Base-by-base conservation (phyloP, 2,113 vertebrate genomes). In the Cettia cetti region DNA sequence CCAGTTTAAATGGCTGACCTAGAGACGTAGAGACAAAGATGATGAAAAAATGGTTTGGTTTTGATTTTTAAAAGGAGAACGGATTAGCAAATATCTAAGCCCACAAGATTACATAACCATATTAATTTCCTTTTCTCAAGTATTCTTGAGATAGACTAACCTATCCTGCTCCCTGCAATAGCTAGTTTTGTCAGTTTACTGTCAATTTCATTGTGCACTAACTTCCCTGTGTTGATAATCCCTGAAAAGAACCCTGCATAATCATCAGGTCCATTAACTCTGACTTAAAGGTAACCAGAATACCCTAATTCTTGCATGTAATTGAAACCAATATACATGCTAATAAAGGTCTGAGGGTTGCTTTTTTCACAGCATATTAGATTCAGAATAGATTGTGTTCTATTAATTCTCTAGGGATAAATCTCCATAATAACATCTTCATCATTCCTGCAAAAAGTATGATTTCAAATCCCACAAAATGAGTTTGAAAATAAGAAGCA, bases 1-100 rank as follows among this genome's bases (percentile, higher is more conserved):
- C 99, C 96, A 99, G 95, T 95, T 99, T 99, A 97, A 99, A 99
- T 7, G 99, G 99, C 37, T 99, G 99, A 97, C 99, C 99, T 99
- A 42, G 52, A 88, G 54, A 97, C 9, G 39, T 10, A 68, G 64
- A 88, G 39, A 91, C 39, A 92, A 96, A 94, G 72, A 47, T 84
- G 71, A 81, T 19, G 50, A 50, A 82, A 91, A 27, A 78, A 74
- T 9, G 10, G 42, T 91, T 93, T 54, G 86, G 64, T 79, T 78
- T 89, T 91, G 69, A 45, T 65, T 90, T 89, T 90, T 68, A 64
- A 70, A 88, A 82, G 70, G 12, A 79, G 37, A 53, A 31, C 37
- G 61, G 71, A 91, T 84, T 85, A 92, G 22, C 1, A 5, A 91
- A 39, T n/a, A 20, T 45, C 7, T 54, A 78, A 74, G 30, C 45